These are phyloP conservation scores for Podabrus alpinus DNA, from an alignment of 2,888 invertebrate genomes.

Conservation along the genomic window DNA sequence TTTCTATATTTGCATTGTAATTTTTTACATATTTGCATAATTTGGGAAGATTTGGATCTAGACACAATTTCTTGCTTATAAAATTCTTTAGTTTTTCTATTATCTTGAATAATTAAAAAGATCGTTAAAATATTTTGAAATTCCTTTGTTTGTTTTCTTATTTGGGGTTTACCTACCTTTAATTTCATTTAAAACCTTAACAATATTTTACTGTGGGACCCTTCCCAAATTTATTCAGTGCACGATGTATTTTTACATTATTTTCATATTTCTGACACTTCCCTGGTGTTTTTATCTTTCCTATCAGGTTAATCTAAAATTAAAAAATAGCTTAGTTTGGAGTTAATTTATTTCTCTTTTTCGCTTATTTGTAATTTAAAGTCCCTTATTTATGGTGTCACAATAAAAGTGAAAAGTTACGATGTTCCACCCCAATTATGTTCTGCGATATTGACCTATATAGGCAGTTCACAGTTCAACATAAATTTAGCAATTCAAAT, in stretches of 20 bases:
- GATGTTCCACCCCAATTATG: neutral
- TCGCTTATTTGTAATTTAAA: neutral
- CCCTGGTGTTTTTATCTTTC: neutral
- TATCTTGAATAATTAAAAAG: neutral
- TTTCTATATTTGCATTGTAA: neutral
- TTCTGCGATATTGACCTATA: neutral
- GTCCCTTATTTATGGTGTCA: neutral
- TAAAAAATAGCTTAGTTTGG: neutral
- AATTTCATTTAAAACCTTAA: neutral
- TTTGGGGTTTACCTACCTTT: neutral
- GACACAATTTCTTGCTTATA: neutral
- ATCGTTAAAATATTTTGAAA: neutral
- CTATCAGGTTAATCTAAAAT: neutral
- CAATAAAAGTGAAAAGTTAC: neutral
- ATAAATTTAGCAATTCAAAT: neutral
- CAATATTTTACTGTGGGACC: neutral
- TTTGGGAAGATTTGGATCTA: neutral
- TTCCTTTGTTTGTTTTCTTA: neutral
- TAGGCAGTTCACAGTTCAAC: neutral
- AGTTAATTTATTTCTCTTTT: neutral
- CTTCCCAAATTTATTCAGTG: neutral
- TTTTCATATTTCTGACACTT: neutral
- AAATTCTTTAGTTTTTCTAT: neutral
- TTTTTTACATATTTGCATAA: neutral
- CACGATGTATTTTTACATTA: neutral